A percentile compares a stretch with the other conserved stretches of the same genome.
These are phyloP conservation scores for Agrypnia vestita DNA, from an alignment of 1,140 invertebrate genomes.

Conservation along the genomic window DNA sequence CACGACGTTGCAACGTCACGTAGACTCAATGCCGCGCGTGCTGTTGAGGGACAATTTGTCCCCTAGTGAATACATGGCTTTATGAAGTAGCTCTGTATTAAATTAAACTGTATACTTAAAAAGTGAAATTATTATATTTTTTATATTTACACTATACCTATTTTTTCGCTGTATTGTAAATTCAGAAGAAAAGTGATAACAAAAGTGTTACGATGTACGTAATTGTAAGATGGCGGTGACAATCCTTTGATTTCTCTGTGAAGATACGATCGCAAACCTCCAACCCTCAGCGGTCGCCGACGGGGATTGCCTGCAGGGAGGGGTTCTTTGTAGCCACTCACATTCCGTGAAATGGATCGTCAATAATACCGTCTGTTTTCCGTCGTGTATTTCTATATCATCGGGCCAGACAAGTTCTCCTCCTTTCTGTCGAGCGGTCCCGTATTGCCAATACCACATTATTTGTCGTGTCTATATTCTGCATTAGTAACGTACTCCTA, in stretches of 20 bases:
- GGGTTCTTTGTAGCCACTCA: background rate
- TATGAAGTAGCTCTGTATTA: too few species aligned
- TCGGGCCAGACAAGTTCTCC: background rate
- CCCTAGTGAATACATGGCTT: too few species aligned
- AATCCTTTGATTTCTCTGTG: constrained; percentile 14
- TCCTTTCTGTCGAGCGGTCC: constrained; percentile 18
- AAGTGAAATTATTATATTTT: too few species aligned
- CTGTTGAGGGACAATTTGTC: too few species aligned
- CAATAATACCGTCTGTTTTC: background rate
- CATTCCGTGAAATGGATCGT: background rate
- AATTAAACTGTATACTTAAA: too few species aligned
- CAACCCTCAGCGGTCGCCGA: constrained; percentile 2
- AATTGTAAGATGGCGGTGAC: background rate
- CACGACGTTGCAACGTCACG: too few species aligned
- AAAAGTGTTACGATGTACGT: too few species aligned
- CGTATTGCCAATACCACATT: background rate
- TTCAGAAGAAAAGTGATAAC: too few species aligned
- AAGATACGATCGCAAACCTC: constrained; percentile 13
- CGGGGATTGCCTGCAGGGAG: background rate
- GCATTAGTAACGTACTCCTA: constrained; percentile 25
- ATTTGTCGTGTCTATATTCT: background rate
- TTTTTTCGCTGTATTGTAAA: too few species aligned
- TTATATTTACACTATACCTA: too few species aligned
- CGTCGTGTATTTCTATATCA: background rate
- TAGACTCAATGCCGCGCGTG: too few species aligned